Evolutionary conservation across 2,113 vertebrate species (phyloP), one percentile per base, ranked within the genome.

Genomic region (Hemibagrus wyckioides): DNA sequence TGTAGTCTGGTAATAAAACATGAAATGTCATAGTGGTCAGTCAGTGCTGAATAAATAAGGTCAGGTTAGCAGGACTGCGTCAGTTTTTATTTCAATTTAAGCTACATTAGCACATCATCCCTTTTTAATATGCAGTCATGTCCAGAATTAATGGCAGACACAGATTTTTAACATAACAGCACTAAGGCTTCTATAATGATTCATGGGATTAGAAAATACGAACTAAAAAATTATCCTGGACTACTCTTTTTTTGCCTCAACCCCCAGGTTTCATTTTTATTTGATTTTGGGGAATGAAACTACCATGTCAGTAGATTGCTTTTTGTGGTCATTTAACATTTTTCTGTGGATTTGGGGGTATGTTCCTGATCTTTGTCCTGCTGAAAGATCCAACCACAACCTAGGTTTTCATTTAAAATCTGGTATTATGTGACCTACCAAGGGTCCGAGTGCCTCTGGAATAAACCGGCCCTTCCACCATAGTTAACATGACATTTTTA

Each of bases 11-110:
- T 61, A 17, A 65, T 81, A 44, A 33, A n/a, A 30, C 25, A 83
- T 50, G 21, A n/a, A 30, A 65, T 65, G 41, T 59, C 21, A 54
- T 80, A 25, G 30, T 57, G 52, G 28, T 59, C 76, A 28, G 56
- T 59, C 33, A 28, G 36, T 81, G 33, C 59, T 59, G 33, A n/a
- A 23, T 6, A 81, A 81, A 39, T 39, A 57, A 33, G 56, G 19
- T 81, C 33, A 83, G n/a, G 39, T 83, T 83, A 48, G 41, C 81
- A 48, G 36, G 25, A 25, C 30, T 80, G 30, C 50, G 39, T 81
- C 28, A 39, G 13, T 36, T 23, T 56, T 56, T 30, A 17, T 59
- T 59, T 41, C 33, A 39, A 11, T 41, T 56, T 36, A 23, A 30
- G 13, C 44, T 77, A 25, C 71, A 75, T 28, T 25, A 54, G n/a